Evolutionary conservation across 2,113 vertebrate genomes (phyloP).

Genomic region (Platysteira castanea): DNA sequence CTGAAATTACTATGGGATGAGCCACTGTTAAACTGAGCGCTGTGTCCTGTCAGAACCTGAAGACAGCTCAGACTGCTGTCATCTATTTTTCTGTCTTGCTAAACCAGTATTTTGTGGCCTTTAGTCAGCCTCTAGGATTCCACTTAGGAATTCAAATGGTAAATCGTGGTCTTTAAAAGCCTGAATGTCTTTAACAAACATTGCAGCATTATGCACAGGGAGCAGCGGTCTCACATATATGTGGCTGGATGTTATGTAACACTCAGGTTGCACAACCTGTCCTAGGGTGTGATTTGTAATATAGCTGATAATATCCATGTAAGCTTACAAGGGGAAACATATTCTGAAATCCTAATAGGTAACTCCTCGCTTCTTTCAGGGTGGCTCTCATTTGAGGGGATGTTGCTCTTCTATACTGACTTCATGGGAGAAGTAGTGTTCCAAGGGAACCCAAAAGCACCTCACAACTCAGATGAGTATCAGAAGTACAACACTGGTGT

Average conservation of each 20-base stretch:
- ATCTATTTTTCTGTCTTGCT: neutral
- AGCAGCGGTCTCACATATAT: neutral
- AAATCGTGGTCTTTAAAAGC: neutral
- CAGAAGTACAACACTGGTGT: slow-evolving; percentile 92
- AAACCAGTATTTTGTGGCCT: neutral
- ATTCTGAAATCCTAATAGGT: neutral
- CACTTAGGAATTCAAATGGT: neutral
- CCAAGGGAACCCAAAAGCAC: slow-evolving; percentile 90
- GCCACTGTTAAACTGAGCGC: neutral
- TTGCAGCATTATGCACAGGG: neutral
- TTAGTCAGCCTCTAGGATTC: neutral
- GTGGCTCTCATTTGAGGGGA: slow-evolving; percentile 96
- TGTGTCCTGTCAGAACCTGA: neutral
- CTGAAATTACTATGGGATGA: neutral
- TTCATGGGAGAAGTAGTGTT: slow-evolving; percentile 99
- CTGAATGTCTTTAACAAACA: neutral
- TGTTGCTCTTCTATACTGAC: slow-evolving; percentile 98
- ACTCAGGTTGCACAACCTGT: neutral
- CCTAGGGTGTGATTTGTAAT: neutral
- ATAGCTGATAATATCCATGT: neutral
- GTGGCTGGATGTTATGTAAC: neutral
- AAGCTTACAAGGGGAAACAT: neutral
- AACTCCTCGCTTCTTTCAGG: slow-evolving; percentile 68
- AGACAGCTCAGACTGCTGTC: neutral
- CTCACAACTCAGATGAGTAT: slow-evolving; percentile 87